Evolutionary conservation across 1,140 invertebrate genomes (phyloP), one percentile per base, ranked within the genome.

Genomic region (Ips typographus): DNA sequence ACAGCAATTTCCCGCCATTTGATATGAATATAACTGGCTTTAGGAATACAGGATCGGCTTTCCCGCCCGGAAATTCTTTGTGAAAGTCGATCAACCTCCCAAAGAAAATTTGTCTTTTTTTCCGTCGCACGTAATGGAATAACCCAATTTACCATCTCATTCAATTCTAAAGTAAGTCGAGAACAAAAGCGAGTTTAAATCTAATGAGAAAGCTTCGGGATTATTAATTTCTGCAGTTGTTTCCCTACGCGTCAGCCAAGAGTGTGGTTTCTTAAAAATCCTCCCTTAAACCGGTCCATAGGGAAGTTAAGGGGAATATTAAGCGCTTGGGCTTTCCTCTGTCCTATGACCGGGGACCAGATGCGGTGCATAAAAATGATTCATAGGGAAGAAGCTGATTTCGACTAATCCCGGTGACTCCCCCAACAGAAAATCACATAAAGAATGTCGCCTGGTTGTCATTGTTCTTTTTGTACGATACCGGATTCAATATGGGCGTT

Each of bases 361-460:
- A 69, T 69, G 67, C 60, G 59, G 67, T 69, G 67, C 67, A 69
- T 69, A 69, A 69, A 69, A 69, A 69, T 69, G 67, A 69, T 61
- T 69, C 67, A 69, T 69, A 69, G 67, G 59, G 67, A 44, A 69
- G 57, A 53, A 51, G 40, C 57, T 41, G 65, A 68, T 68, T 69
- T 57, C 59, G 39, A 63, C 60, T 69, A 69, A 69, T 69, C 67
- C 53, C 8, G 59, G 40, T 56, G 57, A 60, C 61, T 53, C 59
- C 59, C 67, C 67, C 55, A 22, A 22, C 42, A 22, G 40, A 59
- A 69, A 62, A 62, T 62, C 60, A 49, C 52, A 62, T 62, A 69
- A 56, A 69, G 58, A 69, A 63, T 69, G 41, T 63, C 65, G 36
- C 36, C 4, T 51, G 56, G 56, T 65, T 42, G 65, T 66, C 63